A percentile compares a stretch with the other conserved stretches of the same genome.
These are phyloP conservation scores for Pyrocoelia pectoralis DNA, from an alignment of 2,888 invertebrate species.

Conservation along the genomic window DNA sequence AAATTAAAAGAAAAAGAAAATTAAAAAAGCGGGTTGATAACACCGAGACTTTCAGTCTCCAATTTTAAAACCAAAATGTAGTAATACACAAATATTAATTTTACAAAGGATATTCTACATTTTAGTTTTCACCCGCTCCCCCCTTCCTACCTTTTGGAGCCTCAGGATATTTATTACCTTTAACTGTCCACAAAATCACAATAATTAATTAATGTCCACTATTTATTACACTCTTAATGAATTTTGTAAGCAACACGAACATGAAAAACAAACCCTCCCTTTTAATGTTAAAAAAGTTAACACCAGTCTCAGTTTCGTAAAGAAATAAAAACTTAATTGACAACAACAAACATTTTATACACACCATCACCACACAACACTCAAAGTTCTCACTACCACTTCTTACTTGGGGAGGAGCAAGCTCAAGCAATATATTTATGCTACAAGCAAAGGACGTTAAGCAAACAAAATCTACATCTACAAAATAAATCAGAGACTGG, in stretches of 20 bases:
- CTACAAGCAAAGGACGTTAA: constrained; percentile 46
- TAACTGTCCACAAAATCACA: background rate
- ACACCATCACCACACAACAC: constrained; percentile 28
- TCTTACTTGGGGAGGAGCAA: constrained; percentile 42
- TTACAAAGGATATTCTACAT: constrained; percentile 41
- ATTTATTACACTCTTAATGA: no score
- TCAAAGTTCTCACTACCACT: constrained; percentile 32
- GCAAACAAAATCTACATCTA: constrained; percentile 48
- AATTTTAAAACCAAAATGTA: constrained; percentile 55
- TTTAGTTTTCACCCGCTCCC: constrained; percentile 58
- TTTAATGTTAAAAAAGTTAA: background rate
- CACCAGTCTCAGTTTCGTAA: constrained; percentile 9
- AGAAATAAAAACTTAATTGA: constrained; percentile 8
- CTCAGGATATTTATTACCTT: background rate
- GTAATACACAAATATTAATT: constrained; percentile 24
- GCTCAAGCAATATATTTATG: constrained; percentile 32
- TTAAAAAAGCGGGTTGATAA: constrained; percentile 48
- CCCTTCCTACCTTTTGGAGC: constrained; percentile 57
- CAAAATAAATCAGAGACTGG: constrained; percentile 59
- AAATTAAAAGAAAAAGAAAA: constrained; percentile 38
- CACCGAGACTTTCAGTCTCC: constrained; percentile 58
- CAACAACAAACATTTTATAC: constrained; percentile 5
- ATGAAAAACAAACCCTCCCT: no score
- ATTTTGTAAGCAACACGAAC: no score
- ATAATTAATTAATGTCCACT: background rate